Evolutionary conservation across 2,888 invertebrate species (phyloP).

Genomic region (Selenia dentaria): DNA sequence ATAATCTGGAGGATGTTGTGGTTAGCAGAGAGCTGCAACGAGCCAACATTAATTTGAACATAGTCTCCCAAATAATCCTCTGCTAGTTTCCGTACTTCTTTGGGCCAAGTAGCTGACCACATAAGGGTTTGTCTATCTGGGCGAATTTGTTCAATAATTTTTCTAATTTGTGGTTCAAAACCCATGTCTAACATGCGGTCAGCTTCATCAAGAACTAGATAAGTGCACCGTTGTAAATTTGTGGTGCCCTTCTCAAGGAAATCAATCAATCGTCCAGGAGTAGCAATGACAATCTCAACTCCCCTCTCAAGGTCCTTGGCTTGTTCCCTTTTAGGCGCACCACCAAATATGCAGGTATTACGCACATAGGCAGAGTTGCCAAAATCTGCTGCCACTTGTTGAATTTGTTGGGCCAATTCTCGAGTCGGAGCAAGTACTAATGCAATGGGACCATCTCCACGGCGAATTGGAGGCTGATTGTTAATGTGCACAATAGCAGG

Average conservation of each 20-base stretch:
- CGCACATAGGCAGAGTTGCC: slow-evolving; percentile 90
- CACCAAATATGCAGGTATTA: slow-evolving; percentile 96
- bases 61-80: slow-evolving; percentile 96
- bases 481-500: slow-evolving; percentile 95
- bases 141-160: slow-evolving; percentile 96
- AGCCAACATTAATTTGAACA: slow-evolving; percentile 96
- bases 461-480: slow-evolving; percentile 89
- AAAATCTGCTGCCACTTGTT: slow-evolving; percentile 92
- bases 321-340: slow-evolving; percentile 93
- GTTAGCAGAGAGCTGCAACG: slow-evolving; percentile 93
- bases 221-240: slow-evolving; percentile 91
- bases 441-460: slow-evolving; percentile 94
- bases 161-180: slow-evolving; percentile 97
- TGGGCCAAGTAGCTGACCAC: slow-evolving; percentile 99
- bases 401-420: slow-evolving; percentile 92
- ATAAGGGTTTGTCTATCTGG: slow-evolving; percentile 98
- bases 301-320: slow-evolving; percentile 90
- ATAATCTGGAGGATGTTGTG: slow-evolving; percentile 96
- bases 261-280: slow-evolving; percentile 94
- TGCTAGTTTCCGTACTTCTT: slow-evolving; percentile 96
- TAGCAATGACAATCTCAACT: slow-evolving; percentile 95
- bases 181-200: slow-evolving; percentile 99
- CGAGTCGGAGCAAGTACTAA: slow-evolving; percentile 92
- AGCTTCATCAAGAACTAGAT: slow-evolving; percentile 95
- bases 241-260: slow-evolving; percentile 91